Base-by-base conservation (phyloP, 2,888 invertebrate species). In the Gasteruption jaculator region DNA sequence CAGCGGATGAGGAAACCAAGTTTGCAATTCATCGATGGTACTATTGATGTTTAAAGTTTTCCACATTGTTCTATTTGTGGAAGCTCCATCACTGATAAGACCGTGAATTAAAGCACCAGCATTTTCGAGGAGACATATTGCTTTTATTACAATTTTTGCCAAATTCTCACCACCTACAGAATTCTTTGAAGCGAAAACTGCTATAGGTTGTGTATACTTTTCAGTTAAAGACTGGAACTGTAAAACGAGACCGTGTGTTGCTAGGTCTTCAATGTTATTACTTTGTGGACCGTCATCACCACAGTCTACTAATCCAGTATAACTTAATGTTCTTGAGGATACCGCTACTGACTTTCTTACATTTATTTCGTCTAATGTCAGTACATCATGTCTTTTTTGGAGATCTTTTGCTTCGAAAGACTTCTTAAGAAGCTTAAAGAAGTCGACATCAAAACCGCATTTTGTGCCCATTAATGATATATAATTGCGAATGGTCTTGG, bases 361-460 rank as follows among this genome's bases (percentile, higher is more conserved):
- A 24, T 43, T 44, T n/a, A n/a, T n/a, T 38, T 51, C 54, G 30
- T 54, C 52, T 4, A 53, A 10, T 14, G 45, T n/a, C 11, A 54
- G 15, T 4, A 51, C 25, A 1, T 50, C 49, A 30, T 41, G 38
- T 1, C 46, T 41, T 22, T 50, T 38, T 2, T 45, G 24, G 8
- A 25, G n/a, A 4, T 18, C 21, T 38, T 49, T 46, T 5, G 7
- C 24, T 14, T 26, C 16, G 27, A 52, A 49, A 7, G 40, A 26
- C 21, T 37, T 46, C 27, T 43, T 35, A n/a, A 45, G 26, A 15
- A 53, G 16, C 34, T 48, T 42, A 5, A 43, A 36, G 34, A 53
- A 54, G 12, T 44, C 29, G 22, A 46, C 35, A 32, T 50, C 50
- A 22, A 48, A 53, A 3, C 48, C 50, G 30, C 48, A 50, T 32